phyloP scores from a whole-genome alignment of 2,113 vertebrate species.

The Piliocolobus tephrosceles region DNA sequence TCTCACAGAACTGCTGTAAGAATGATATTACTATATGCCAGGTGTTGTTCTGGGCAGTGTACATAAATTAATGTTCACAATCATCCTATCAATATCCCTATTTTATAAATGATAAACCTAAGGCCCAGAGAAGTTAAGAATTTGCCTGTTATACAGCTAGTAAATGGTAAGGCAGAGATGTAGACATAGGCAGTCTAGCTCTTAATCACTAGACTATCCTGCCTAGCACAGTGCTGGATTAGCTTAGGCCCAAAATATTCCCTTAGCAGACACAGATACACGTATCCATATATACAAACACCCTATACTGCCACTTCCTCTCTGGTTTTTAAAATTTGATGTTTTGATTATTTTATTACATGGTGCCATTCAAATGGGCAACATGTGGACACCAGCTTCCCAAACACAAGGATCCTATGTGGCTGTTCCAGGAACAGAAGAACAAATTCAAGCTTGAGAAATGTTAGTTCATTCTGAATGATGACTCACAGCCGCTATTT shows the following conservation, averaged over 20 bases:
- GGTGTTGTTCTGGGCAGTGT: background rate
- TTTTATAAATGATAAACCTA: constrained; percentile 28
- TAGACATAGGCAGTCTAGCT: background rate
- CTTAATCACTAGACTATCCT: background rate
- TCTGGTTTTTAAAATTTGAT: constrained; percentile 60
- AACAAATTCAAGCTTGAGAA: constrained; percentile 72
- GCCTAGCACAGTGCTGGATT: background rate
- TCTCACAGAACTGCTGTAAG: background rate
- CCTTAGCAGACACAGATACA: background rate
- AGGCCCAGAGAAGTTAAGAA: background rate
- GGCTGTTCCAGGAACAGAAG: constrained; percentile 66
- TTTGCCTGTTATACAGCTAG: background rate
- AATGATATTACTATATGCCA: background rate
- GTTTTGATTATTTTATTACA: constrained; percentile 78
- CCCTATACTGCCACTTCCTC: constrained; percentile 28
- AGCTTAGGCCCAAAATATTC: background rate
- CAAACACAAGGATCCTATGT: constrained; percentile 59
- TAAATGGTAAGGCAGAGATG: background rate
- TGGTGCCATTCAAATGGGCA: constrained; percentile 61
- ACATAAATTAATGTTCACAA: background rate
- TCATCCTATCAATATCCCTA: background rate
- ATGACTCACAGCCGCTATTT: constrained; percentile 81
- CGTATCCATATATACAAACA: background rate
- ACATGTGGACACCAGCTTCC: constrained; percentile 43
- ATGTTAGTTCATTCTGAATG: constrained; percentile 77